Percentiles rank a stretch among this genome's conserved stretches.
These are phyloP conservation scores for Pipistrellus kuhlii DNA, from an alignment of 2,797 vertebrate species.

Conservation along the genomic window DNA sequence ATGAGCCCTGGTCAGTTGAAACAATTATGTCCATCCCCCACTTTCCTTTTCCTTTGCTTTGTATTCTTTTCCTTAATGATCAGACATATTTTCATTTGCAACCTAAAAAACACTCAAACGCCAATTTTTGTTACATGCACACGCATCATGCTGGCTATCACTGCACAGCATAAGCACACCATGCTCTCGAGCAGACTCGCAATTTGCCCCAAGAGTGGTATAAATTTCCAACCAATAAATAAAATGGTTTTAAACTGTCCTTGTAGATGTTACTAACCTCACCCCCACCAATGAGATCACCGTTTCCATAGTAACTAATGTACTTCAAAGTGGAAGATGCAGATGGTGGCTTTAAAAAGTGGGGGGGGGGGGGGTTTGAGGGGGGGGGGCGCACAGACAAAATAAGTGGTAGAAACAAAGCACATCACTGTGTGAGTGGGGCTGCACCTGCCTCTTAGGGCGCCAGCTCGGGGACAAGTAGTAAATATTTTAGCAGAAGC, in stretches of 20 bases:
- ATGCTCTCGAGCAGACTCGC: conserved; percentile 12
- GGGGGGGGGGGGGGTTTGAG: neutral
- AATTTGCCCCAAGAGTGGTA: neutral
- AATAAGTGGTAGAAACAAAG: conserved; percentile 57
- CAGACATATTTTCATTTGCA: neutral
- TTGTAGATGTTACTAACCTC: conserved; percentile 61
- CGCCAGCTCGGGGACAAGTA: neutral
- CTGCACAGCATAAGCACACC: neutral
- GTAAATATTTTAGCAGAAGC: conserved; percentile 67
- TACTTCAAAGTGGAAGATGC: conserved; percentile 72
- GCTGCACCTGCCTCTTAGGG: neutral
- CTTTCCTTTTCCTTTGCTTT: neutral
- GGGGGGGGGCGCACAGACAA: neutral
- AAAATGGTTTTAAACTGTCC: conserved; percentile 61
- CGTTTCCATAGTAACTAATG: conserved; percentile 80
- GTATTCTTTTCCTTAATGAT: neutral
- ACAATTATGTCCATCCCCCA: neutral
- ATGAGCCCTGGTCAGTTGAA: neutral
- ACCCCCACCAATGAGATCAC: conserved; percentile 66
- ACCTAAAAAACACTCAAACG: neutral
- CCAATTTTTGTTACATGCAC: neutral
- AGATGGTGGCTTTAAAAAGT: conserved; percentile 55
- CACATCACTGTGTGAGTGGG: neutral
- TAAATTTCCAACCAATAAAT: conserved; percentile 71
- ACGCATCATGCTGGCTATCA: neutral